Evolutionary conservation across 2,797 vertebrate genomes (phyloP), one percentile per base, ranked within the genome.

Genomic region (Furcifer pardalis): DNA sequence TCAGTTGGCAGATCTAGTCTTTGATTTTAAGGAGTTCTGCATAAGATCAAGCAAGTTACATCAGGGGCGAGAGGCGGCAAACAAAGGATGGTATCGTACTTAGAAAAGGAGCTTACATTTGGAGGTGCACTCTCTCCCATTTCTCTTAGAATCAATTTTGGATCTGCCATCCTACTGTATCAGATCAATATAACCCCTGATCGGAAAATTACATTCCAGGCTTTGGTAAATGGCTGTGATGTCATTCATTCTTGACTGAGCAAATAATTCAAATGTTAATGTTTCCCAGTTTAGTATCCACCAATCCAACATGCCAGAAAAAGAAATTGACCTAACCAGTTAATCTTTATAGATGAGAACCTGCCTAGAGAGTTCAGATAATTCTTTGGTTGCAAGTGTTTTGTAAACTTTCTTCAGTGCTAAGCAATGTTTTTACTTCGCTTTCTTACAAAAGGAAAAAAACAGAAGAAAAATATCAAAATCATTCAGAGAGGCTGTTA

Each of bases 251-350:
- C 35, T 9, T 30, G 4, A 46, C 74, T 4, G 72, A 63, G 25
- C 8, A 10, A 8, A 25, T 30, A 82, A 84, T 83, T n/a, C 2
- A 44, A 37, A 5, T 76, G 71, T 81, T 23, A 44, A 79, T 21
- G 13, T 79, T 65, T 86, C 56, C 2, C 82, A 77, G 76, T 2
- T 62, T 10, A 2, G 79, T 81, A 84, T 56, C 52, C 19, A 17
- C 15, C 52, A 15, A 56, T 15, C 52, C 52, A n/a, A n/a, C n/a
- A 56, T 27, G 2, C 42, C 71, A 42, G 27, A 35, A 72, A 23
- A 78, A 25, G 69, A 87, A 46, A 84, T 32, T 77, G 80, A 89
- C 73, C 76, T 37, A 88, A 69, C 56, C 49, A 19, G 9, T 82
- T 35, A 60, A 27, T 81, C 56, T 79, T 17, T 84, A 9, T 60